Conservation (phyloP, 2,888 invertebrate species). For the Cephus nigrinus region DNA sequence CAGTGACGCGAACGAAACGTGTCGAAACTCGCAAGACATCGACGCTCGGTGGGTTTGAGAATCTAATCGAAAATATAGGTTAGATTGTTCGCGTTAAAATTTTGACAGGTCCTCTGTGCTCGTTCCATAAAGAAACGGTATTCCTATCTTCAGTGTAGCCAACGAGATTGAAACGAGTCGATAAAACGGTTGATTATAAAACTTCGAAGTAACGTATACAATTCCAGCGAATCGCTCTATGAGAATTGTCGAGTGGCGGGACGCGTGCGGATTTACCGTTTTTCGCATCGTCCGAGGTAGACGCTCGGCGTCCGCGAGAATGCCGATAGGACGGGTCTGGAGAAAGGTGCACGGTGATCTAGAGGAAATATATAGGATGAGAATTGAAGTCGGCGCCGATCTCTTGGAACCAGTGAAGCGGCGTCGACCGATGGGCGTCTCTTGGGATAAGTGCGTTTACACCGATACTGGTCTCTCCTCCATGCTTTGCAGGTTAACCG, state of each 20-base stretch:
- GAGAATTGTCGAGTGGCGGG: neutral
- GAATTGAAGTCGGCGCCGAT: neutral
- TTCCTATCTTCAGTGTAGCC: too few relatives aligned
- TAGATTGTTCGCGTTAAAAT: too few relatives aligned
- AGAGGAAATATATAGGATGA: neutral
- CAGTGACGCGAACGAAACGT: neutral
- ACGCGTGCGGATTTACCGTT: neutral
- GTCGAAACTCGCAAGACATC: neutral
- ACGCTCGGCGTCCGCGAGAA: neutral
- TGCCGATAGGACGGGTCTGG: neutral
- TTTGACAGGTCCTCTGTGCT: too few relatives aligned
- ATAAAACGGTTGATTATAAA: neutral
- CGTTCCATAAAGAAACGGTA: too few relatives aligned
- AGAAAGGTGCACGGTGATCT: neutral
- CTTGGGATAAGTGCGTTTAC: neutral
- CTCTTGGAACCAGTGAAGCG: neutral
- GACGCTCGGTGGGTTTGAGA: too few relatives aligned
- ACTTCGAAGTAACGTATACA: neutral
- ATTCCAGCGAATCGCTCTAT: neutral
- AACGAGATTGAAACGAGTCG: neutral
- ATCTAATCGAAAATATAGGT: too few relatives aligned
- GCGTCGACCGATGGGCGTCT: neutral
- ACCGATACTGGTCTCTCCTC: neutral
- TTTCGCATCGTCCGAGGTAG: neutral
- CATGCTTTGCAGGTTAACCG: neutral